These are phyloP conservation scores for Gadus chalcogrammus DNA, from an alignment of 2,113 vertebrate genomes.

Conservation along the genomic window DNA sequence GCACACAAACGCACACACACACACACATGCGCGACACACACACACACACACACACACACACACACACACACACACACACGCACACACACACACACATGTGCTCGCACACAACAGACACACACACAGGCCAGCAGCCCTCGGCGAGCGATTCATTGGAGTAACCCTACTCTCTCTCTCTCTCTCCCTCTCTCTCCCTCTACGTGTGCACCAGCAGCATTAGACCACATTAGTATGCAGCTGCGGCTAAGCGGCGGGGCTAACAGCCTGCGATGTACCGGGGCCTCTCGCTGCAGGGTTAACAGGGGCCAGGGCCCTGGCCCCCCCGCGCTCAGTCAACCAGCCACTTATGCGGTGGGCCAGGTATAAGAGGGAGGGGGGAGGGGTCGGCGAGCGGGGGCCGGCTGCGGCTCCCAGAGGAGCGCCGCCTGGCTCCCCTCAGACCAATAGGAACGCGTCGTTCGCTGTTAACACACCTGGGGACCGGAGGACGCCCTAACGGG, in stretches of 20 bases:
- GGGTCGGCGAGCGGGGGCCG: conserved; percentile 34
- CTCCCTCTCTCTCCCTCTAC: conserved; percentile 19
- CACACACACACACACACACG: not conserved
- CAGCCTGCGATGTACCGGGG: conserved; percentile 26
- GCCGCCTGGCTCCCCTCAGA: conserved; percentile 50
- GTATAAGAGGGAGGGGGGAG: conserved; percentile 44
- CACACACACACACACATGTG: conserved; percentile 2
- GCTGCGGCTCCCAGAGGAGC: conserved; percentile 60
- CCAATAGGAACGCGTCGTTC: conserved; percentile 21
- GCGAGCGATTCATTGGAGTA: conserved; percentile 35
- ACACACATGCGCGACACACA: too few relatives aligned
- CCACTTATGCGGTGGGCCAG: conserved; percentile 59
- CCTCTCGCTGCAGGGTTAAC: conserved; percentile 31
- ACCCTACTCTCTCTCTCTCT: conserved; percentile 7
- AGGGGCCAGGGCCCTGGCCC: conserved; percentile 32
- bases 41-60: not conserved
- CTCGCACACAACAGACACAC: not conserved
- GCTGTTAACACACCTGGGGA: conserved; percentile 38
- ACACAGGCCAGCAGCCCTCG: too few relatives aligned
- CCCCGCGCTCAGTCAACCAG: conserved; percentile 51
- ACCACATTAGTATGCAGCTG: conserved; percentile 49
- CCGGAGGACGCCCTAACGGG: conserved; percentile 26
- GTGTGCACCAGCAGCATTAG: conserved; percentile 26
- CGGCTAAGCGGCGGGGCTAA: conserved; percentile 41
- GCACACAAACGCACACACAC: not conserved